Evolutionary conservation across 2,113 vertebrate species (phyloP).

Genomic region (Alouatta palliata): DNA sequence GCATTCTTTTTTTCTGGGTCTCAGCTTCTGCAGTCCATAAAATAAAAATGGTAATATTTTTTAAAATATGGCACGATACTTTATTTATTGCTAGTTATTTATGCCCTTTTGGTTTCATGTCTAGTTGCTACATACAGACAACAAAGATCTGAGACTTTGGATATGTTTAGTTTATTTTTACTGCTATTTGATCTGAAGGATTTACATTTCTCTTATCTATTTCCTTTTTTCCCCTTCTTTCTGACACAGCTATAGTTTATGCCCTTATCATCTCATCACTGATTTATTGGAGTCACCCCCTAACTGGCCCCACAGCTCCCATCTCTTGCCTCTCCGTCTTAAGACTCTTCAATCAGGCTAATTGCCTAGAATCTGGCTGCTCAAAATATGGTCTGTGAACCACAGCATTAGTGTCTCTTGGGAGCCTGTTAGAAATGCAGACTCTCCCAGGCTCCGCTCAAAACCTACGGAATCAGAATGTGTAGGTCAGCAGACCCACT

Average conservation of each 20-base stretch:
- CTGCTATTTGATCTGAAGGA: slow-evolving; percentile 16
- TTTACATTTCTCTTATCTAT: neutral
- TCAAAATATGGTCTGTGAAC: neutral
- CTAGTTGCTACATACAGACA: neutral
- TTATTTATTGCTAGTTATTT: neutral
- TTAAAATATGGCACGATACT: neutral
- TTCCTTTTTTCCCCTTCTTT: slow-evolving; percentile 11
- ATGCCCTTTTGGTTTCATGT: neutral
- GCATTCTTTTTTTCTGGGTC: neutral
- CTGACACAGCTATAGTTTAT: neutral
- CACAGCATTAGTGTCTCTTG: neutral
- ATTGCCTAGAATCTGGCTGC: neutral
- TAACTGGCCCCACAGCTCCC: neutral
- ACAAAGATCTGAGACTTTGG: neutral
- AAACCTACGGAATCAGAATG: neutral
- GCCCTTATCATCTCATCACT: neutral
- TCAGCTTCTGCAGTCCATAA: neutral
- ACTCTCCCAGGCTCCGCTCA: neutral
- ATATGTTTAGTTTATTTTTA: slow-evolving; percentile 29
- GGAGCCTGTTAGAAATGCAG: neutral
- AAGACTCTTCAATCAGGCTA: neutral
- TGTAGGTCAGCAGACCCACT: neutral
- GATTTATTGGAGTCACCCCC: neutral
- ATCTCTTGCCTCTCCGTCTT: neutral
- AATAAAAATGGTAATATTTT: slow-evolving; percentile 26